Evolutionary conservation across 35 echinoderm and acorn worm species (phyloP).

Genomic region (Lytechinus variegatus): DNA sequence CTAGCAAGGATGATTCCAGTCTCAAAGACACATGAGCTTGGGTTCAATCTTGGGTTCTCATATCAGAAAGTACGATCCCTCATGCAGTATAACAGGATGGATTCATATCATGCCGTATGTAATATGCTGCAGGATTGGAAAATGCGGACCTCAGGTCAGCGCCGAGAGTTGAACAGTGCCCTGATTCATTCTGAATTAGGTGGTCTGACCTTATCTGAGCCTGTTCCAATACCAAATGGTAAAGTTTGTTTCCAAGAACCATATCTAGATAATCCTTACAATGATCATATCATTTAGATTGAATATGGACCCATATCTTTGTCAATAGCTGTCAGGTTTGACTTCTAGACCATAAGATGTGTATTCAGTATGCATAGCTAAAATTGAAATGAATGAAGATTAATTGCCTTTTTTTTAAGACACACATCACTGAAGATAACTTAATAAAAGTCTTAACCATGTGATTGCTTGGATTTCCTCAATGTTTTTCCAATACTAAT

Average conservation of each 20-base stretch:
- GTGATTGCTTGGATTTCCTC: too few species aligned
- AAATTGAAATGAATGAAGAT: too few species aligned
- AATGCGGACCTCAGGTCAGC: not conserved
- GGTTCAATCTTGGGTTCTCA: not conserved
- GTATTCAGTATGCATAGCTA: too few species aligned
- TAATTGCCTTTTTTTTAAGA: too few species aligned
- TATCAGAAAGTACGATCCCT: not conserved
- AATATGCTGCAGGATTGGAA: slow-evolving; percentile 17
- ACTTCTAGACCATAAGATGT: too few species aligned
- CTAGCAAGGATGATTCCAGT: not conserved
- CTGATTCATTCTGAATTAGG: not conserved
- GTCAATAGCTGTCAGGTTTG: too few species aligned
- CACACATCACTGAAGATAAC: too few species aligned
- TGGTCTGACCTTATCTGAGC: not conserved
- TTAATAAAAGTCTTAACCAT: too few species aligned
- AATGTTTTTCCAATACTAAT: too few species aligned
- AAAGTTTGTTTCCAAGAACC: not conserved
- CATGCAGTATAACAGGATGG: not conserved
- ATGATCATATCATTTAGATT: too few species aligned
- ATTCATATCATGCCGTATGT: not conserved
- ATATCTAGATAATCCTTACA: too few species aligned
- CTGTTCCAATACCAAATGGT: not conserved
- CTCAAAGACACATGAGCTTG: not conserved
- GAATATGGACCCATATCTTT: too few species aligned
- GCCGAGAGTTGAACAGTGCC: not conserved